phyloP scores from a whole-genome alignment of 2,797 vertebrate species.

The Phaenicophaeus curvirostris region DNA sequence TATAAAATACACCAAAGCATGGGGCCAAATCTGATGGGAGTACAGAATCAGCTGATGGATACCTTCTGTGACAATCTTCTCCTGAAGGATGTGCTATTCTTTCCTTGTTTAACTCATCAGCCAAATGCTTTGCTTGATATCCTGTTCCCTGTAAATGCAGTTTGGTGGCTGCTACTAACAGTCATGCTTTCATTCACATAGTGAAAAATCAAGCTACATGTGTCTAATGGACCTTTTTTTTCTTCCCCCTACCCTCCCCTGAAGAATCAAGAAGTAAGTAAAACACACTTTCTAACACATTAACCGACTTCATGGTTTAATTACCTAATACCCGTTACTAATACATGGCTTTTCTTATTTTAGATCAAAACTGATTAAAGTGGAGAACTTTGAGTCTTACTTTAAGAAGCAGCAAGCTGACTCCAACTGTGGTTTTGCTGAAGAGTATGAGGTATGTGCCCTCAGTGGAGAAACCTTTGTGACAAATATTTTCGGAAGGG shows the following conservation, averaged over 20 bases:
- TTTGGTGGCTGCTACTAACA: conserved; percentile 48
- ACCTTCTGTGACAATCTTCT: not conserved
- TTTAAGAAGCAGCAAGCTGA: conserved; percentile 92
- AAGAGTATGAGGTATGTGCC: conserved; percentile 89
- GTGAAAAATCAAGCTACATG: conserved; percentile 49
- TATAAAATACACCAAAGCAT: not conserved
- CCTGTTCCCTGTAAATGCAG: not conserved
- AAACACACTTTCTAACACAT: conserved; percentile 21
- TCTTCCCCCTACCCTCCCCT: conserved; percentile 28
- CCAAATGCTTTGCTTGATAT: not conserved
- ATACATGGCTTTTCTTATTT: not conserved
- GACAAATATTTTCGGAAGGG: not conserved
- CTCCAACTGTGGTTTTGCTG: conserved; percentile 94
- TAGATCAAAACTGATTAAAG: conserved; percentile 85
- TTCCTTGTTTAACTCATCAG: not conserved
- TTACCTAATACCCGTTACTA: not conserved
- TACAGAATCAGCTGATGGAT: not conserved
- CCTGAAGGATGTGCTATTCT: not conserved
- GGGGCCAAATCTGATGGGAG: not conserved
- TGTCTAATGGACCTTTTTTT: conserved; percentile 48
- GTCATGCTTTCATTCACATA: conserved; percentile 40
- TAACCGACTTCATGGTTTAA: not conserved
- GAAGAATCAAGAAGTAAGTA: conserved; percentile 82
- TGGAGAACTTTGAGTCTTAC: conserved; percentile 89
- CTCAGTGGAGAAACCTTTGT: not conserved